Evolutionary conservation across 2,888 invertebrate species (phyloP), one percentile per base, ranked within the genome.

Genomic region (Lingula anatina): DNA sequence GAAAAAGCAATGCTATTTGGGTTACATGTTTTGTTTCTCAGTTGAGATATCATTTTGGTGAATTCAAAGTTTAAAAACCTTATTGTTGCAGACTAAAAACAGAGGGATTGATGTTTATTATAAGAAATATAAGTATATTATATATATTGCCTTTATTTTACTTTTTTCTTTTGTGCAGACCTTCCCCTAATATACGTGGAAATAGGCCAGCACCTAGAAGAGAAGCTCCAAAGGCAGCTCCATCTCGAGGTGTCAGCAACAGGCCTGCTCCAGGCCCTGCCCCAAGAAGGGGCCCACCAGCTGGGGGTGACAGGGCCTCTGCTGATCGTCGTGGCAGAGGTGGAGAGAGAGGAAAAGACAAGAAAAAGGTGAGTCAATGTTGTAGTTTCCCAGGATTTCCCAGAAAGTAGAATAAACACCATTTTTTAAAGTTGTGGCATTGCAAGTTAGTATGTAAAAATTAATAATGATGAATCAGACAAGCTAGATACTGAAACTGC

Each of bases 181-280:
- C 70, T 1, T 69, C 70, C 1, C 72, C 71, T 23, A 69, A 70
- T 46, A 61, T 66, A 7, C 57, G 55, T n/a, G 56, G 57, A 24
- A 31, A 31, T 31, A 31, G 31, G 31, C 53, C 55, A 21, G 46
- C 40, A 2, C 35, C 53, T 18, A 15, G 20, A 36, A 31, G 31
- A 31, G 31, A 9, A 9, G 31, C 31, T 15, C 31, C 31, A 31
- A 9, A 15, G 31, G 31, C 31, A 12, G 31, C 31, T 12, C 31
- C 31, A 31, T 9, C 9, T 21, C 45, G 1, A 5, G 21, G 36
- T 36, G n/a, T 31, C 27, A n/a, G n/a, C n/a, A n/a, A n/a, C n/a
- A 31, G 31, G 15, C 9, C 31, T 15, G 31, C 31, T 15, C 31
- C 31, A 31, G 9, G 31, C 9, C 9, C 31, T 31, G 31, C 31